Evolutionary conservation across 2,888 invertebrate genomes (phyloP), one percentile per base, ranked within the genome.

Genomic region (Nymphalis c-album): DNA sequence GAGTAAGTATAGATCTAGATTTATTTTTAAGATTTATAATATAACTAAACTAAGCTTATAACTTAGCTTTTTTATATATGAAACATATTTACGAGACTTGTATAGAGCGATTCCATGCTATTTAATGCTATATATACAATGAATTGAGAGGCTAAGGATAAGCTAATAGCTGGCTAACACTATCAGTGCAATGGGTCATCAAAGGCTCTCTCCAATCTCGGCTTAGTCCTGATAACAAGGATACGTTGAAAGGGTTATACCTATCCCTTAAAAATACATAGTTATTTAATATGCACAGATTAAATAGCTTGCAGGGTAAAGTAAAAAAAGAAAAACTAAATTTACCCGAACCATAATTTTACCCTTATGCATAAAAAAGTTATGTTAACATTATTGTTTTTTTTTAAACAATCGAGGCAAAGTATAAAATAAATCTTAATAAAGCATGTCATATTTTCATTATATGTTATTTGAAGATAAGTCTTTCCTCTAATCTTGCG

Each of bases 101-200:
- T 40, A 40, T 4, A 10, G 22, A 18, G 31, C 26, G 26, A 31
- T 7, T 55, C 3, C 8, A 17, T 18, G 40, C 57, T 57, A 10
- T 57, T 1, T 7, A 8, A 57, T 57, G 57, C 17, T 53, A 60
- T 31, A 64, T 26, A 22, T 46, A 17, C 31, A 46, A 31, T 60
- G 64, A 60, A 64, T 40, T 8, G 8, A 20, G 18, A 57, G 57
- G 35, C 57, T 57, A 40, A 64, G 50, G 50, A 59, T 50, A 64
- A 64, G 64, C 64, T 59, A 58, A 50, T 22, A 50, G 64, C 57
- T 31, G 20, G 63, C 55, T 63, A 47, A 63, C 62, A 35, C 48
- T 63, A 69, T 69, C 69, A 63, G 40, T n/a, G 66, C 31, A 31
- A 48, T 46, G 69, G 66, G 69, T 62, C 59, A 59, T 64, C 59